Evolutionary conservation across 2,113 vertebrate species (phyloP).

Genomic region (Bos indicus): DNA sequence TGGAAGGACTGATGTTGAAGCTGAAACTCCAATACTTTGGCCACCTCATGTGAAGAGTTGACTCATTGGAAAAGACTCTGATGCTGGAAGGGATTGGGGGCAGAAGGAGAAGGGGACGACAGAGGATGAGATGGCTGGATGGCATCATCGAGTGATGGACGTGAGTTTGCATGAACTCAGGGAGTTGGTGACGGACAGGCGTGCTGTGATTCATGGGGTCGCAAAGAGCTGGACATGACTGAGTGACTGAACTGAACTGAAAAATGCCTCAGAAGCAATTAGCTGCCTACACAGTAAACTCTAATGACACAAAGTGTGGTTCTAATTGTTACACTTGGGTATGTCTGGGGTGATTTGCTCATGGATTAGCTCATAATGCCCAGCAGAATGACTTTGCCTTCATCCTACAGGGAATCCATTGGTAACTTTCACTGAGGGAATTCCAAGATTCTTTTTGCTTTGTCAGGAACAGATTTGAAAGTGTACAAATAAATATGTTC

Average conservation of each 20-base stretch:
- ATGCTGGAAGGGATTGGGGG: no score
- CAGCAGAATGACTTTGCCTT: not conserved
- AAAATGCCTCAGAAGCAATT: not conserved
- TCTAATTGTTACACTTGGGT: not conserved
- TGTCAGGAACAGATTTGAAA: not conserved
- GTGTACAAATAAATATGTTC: not conserved
- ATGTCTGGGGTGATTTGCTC: not conserved
- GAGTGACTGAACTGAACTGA: not conserved
- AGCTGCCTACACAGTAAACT: not conserved
- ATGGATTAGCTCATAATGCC: not conserved
- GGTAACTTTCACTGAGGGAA: not conserved
- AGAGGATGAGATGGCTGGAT: no score
- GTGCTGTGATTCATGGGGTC: not conserved
- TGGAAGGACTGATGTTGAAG: no score
- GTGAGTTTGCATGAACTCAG: not conserved
- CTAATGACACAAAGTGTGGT: not conserved
- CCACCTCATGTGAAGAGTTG: no score
- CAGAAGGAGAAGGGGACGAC: no score
- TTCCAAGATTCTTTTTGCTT: not conserved
- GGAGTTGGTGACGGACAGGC: not conserved
- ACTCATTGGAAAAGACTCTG: no score
- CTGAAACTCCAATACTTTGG: no score
- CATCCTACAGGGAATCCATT: not conserved
- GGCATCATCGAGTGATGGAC: no score
- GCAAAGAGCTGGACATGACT: not conserved